Percentiles rank a stretch among this genome's conserved stretches.
Conservation (phyloP, 2,888 invertebrate genomes). For the Philaethria dido region DNA sequence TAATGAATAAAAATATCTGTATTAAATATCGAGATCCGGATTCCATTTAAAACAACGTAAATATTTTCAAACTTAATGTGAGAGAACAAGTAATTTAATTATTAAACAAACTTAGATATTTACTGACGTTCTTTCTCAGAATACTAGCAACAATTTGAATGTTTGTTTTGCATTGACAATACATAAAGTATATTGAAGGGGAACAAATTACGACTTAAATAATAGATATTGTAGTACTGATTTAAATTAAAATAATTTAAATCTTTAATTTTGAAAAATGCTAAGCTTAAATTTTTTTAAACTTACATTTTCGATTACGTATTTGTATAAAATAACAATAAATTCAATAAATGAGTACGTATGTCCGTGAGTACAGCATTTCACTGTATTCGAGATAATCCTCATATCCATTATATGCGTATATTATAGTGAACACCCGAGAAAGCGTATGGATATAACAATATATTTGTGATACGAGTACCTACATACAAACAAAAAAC, state of each 20-base stretch:
- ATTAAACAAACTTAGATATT: conserved; percentile 17
- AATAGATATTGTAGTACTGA: background rate
- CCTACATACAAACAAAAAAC: no score
- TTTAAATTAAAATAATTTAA: background rate
- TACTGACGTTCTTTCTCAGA: background rate
- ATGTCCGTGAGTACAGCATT: background rate
- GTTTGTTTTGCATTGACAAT: background rate
- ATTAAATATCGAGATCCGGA: conserved; percentile 6
- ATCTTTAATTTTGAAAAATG: no score
- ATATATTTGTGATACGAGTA: background rate
- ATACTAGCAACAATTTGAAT: background rate
- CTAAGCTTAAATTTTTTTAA: background rate
- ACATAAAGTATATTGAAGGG: background rate
- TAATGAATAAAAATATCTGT: background rate
- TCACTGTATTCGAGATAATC: background rate
- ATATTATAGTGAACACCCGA: background rate
- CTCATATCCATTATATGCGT: background rate
- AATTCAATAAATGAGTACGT: conserved; percentile 1
- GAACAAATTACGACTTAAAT: background rate
- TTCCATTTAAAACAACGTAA: conserved; percentile 7
- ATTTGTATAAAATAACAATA: background rate
- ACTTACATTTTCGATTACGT: background rate
- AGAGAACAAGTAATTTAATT: conserved; percentile 18
- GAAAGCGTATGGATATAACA: background rate
- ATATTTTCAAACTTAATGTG: conserved; percentile 1